Evolutionary conservation across 2,113 vertebrate genomes (phyloP), one percentile per base, ranked within the genome.

Genomic region (Hippocampus zosterae): DNA sequence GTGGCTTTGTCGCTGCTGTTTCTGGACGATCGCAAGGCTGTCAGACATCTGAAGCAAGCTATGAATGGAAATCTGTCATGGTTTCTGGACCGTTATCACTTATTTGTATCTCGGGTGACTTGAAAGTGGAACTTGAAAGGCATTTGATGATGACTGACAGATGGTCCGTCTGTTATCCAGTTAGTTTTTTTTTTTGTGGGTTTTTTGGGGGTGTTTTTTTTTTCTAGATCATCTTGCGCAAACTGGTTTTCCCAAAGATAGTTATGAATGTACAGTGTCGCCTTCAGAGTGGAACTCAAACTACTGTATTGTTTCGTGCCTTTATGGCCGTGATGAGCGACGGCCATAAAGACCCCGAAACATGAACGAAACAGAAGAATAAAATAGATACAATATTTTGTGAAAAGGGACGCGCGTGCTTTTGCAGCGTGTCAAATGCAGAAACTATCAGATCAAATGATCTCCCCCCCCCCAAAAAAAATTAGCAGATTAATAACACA

Each of bases 161-260:
- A 21, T n/a, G 68, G 11, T 13, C 42, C 42, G 63, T 62, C 79
- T 79, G 79, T 70, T 64, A 55, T 65, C 40, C 16, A 21, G 29
- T 33, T 33, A 55, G 2, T 15, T 15, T 25, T 12, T 59, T 46
- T 16, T n/a, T n/a, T n/a, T n/a, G n/a, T n/a, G n/a, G n/a, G 2
- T 15, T 15, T 25, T 12, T 59, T 46, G 13, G 25, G 25, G 25
- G 25, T 1, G 25, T 27, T 1, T 73, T 62, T 71, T 56, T 70
- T 61, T n/a, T 25, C 23, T 72, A 72, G 66, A 77, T 78, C 75
- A 62, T 78, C 73, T 64, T 40, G 66, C 25, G n/a, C 41, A 64
- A 64, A 64, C n/a, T 16, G 44, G 41, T 11, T 63, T n/a, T n/a
- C n/a, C 19, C 3, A 41, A 62, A 37, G 3, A 62, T 41, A 19